A percentile compares a stretch with the other conserved stretches of the same genome.
Conservation (phyloP, 1,140 invertebrate species). For the Sesamia nonagrioides region DNA sequence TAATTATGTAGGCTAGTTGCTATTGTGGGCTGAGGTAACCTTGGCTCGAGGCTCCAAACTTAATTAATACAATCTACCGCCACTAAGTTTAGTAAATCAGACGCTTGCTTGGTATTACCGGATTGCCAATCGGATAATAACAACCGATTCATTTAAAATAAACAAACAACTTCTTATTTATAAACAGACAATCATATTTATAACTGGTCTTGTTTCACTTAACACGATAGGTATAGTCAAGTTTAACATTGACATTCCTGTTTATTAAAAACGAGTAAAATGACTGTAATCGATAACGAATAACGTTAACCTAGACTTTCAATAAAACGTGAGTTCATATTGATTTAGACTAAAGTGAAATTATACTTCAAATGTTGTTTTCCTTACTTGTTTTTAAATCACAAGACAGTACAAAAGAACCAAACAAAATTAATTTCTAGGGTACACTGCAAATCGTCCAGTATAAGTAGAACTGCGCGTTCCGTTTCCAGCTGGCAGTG, state of each 20-base stretch:
- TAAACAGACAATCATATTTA: too few relatives aligned
- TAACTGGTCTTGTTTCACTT: too few relatives aligned
- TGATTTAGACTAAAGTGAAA: background rate
- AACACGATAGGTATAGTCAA: too few relatives aligned
- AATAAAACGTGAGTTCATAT: background rate
- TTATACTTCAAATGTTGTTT: background rate
- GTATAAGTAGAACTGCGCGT: constrained; percentile 37
- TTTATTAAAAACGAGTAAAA: background rate
- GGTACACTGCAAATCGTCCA: constrained; percentile 12
- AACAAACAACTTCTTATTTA: constrained; percentile 5
- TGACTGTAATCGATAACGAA: background rate
- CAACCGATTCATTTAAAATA: constrained; percentile 8
- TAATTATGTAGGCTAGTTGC: background rate
- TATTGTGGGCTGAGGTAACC: constrained; percentile 7
- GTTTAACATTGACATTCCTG: background rate
- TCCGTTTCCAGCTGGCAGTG: constrained; percentile 12
- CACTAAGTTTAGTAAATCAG: constrained; percentile 10
- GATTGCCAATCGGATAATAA: constrained; percentile 26
- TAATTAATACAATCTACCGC: constrained; percentile 32
- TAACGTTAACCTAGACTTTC: background rate
- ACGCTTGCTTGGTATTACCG: background rate
- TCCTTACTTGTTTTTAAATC: constrained; percentile 3
- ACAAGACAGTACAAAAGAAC: background rate
- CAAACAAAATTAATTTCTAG: constrained; percentile 33
- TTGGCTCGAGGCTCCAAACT: constrained; percentile 22